phyloP scores from a whole-genome alignment of 2,113 vertebrate species.

The Polypterus senegalus region DNA sequence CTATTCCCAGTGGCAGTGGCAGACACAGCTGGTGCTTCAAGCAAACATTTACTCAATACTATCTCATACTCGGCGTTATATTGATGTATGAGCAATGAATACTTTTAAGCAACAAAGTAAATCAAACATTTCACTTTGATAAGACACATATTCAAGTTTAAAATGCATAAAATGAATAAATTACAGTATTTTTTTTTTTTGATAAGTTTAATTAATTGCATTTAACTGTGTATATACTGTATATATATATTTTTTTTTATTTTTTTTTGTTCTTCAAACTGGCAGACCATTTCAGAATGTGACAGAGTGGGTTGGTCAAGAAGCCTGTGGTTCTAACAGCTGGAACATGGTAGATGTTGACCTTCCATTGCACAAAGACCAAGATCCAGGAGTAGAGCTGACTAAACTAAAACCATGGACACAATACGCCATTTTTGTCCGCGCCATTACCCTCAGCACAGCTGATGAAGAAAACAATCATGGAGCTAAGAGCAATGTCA shows the following conservation, averaged over 20 bases:
- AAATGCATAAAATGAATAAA: no score
- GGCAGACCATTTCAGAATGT: conserved; percentile 61
- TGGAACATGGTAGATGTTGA: conserved; percentile 63
- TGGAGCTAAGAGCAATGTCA: conserved; percentile 57
- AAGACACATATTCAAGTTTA: no score
- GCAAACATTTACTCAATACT: background rate
- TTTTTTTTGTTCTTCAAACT: no score
- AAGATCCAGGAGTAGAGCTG: conserved; percentile 45
- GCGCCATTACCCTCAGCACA: conserved; percentile 56
- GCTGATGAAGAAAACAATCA: conserved; percentile 52
- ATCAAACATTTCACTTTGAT: no score
- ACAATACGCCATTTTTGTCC: conserved; percentile 59
- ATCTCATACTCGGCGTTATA: background rate
- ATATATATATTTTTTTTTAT: no score
- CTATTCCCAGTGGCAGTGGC: background rate
- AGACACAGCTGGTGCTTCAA: background rate
- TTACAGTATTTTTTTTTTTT: no score
- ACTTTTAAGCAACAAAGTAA: no score
- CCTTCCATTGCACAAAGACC: conserved; percentile 45
- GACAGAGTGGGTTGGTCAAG: conserved; percentile 54
- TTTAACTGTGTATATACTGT: no score
- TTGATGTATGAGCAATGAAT: no score
- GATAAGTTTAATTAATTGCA: no score
- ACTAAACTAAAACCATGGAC: conserved; percentile 61
- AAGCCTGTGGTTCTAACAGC: conserved; percentile 54